Base-by-base conservation (phyloP, 1,140 invertebrate genomes). In the Zophobas atratus region DNA sequence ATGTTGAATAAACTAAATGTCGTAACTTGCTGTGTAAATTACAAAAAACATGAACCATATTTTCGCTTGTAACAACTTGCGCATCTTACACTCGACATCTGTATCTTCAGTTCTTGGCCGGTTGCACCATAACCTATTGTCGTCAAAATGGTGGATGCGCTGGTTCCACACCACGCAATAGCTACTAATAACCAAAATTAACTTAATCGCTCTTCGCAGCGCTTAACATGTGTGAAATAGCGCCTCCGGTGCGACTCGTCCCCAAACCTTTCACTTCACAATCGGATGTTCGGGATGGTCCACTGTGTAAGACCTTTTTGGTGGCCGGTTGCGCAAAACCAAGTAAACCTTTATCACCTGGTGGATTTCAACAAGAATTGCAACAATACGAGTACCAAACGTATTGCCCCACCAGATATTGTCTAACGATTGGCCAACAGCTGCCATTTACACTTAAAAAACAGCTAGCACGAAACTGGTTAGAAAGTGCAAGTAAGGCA, bases 381-480 rank as follows among this genome's bases (percentile, higher is more conserved):
- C 71, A 73, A 73, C 49, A 73, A 73, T 56, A 53, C 48, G 38
- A 53, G 55, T 55, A 73, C 56, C 49, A 67, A 67, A 43, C 60
- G 60, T 67, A 43, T 67, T 67, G 55, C 71, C 71, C 71, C 71
- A 73, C 71, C 71, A 73, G 55, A 73, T 73, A 73, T 55, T 73
- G 55, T 73, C 49, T 43, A 73, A 73, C 35, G 38, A 73, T 73
- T 73, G 71, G 49, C 71, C 71, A 73, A 56, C 71, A 72, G 8
- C 43, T 75, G 60, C 70, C 72, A 78, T 78, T 78, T 78, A 56
- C 43, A 60, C 51, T 78, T 43, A 53, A 77, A 77, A 72, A 77
- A 74, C 70, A 2, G 70, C 20, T 46, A 36, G 49, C 48, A 53
- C 35, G 43, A 55, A 77, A 79, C 75, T 79, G 56, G 78, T 79